Evolutionary conservation across 2,113 vertebrate species (phyloP).

Genomic region (Phaethon lepturus): DNA sequence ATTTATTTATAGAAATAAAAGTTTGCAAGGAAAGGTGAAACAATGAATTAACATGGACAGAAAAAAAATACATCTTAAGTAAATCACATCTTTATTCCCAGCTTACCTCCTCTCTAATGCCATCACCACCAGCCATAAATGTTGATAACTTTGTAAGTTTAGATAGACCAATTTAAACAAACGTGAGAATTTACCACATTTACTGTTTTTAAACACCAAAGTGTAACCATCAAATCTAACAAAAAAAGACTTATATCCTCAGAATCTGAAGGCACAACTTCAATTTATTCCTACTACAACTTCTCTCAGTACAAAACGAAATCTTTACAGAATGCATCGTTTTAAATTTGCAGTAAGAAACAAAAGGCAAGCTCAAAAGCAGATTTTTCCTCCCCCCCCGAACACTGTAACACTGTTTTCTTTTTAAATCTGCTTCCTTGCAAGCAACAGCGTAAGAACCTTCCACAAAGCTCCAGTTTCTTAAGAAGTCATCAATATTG

Average conservation of each 20-base stretch:
- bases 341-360: neutral
- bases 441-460: neutral
- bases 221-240: neutral
- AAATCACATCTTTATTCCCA: constrained; percentile 5
- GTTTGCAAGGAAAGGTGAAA: neutral
- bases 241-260: neutral
- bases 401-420: neutral
- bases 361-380: neutral
- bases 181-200: neutral
- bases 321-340: rapidly evolving
- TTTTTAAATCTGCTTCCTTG: neutral
- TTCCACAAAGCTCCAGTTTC: neutral
- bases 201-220: neutral
- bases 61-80: neutral
- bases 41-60: neutral
- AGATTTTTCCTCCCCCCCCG: rapidly evolving
- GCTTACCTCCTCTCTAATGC: neutral
- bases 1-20: constrained; percentile 7
- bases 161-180: constrained; percentile 22
- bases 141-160: constrained; percentile 31
- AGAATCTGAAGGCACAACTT: neutral
- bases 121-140: neutral
- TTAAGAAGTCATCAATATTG: neutral
- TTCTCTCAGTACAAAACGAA: neutral
- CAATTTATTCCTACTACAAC: neutral